Evolutionary conservation across 2,888 invertebrate species (phyloP), one percentile per base, ranked within the genome.

Genomic region (Heliconius erato): DNA sequence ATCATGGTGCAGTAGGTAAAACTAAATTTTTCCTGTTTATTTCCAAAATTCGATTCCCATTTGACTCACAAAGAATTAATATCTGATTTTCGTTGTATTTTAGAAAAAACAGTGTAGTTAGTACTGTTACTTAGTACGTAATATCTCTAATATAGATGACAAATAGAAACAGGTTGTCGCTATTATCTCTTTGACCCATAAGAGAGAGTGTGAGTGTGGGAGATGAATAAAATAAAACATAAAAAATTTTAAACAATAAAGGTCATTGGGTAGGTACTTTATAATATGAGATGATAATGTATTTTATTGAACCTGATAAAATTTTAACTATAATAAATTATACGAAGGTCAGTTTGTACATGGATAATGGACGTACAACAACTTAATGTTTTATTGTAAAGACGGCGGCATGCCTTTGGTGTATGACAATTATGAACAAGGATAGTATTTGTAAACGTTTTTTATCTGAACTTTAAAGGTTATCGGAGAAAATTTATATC

Each of bases 261-360:
- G 67, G 28, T 26, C 26, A 26, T 5, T 4, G 11, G 11, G n/a
- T 26, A 26, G n/a, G n/a, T 26, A 26, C 4, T 67, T 67, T 28
- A 16, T 28, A 26, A 16, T 26, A 65, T 26, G 12, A n/a, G 12
- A 26, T 4, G 14, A 28, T 67, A 7, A 32, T 71, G 14, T 71
- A 40, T 40, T 40, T 71, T 14, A 71, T 71, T 44, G 14, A 16
- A 72, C 44, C 71, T 44, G 71, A 40, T 71, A 71, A 71, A 71
- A 44, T 71, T 71, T 71, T n/a, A 71, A 71, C 40, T 71, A 71
- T 71, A 71, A 40, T 71, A 40, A 71, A 71, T 71, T 71, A 71
- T 71, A 71, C n/a, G 40, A 71, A 44, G 71, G 71, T 40, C 71
- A 12, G n/a, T n/a, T 71, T 40, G 71, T 71, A 71, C 69, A 69